These are phyloP conservation scores for Agapornis canus DNA, from an alignment of 2,797 vertebrate species.

Conservation along the genomic window DNA sequence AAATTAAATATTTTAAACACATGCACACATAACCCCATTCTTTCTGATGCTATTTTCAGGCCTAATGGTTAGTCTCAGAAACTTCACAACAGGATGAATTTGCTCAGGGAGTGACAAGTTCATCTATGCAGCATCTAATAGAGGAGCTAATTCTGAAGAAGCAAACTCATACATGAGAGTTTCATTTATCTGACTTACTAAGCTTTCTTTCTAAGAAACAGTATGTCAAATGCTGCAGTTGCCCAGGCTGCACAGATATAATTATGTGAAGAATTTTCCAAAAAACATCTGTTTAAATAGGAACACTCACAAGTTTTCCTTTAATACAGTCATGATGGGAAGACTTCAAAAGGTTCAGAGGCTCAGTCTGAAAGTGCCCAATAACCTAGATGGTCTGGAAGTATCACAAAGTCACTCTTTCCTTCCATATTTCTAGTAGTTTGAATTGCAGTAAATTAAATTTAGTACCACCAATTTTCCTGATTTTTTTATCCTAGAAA, in stretches of 20 bases:
- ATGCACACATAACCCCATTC: background rate
- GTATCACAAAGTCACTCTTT: background rate
- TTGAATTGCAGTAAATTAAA: background rate
- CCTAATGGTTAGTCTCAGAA: background rate
- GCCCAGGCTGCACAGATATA: background rate
- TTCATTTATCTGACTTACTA: background rate
- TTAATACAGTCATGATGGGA: background rate
- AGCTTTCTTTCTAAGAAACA: background rate
- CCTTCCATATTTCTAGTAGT: background rate
- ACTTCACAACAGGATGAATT: background rate
- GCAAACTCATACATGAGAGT: background rate
- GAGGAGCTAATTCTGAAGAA: background rate
- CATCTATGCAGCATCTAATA: background rate
- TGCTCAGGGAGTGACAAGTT: background rate
- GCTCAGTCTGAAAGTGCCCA: background rate
- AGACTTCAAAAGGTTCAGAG: constrained; percentile 5
- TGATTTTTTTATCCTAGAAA: constrained; percentile 19
- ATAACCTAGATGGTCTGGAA: background rate
- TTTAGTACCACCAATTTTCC: background rate
- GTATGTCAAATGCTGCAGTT: background rate
- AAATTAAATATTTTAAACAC: background rate
- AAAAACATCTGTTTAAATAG: background rate
- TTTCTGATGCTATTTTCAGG: background rate
- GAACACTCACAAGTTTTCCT: background rate
- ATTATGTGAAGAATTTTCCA: background rate